A percentile compares a stretch with the other conserved stretches of the same genome.
Conservation (phyloP, 2,113 vertebrate genomes). For the Tetraodon nigroviridis region DNA sequence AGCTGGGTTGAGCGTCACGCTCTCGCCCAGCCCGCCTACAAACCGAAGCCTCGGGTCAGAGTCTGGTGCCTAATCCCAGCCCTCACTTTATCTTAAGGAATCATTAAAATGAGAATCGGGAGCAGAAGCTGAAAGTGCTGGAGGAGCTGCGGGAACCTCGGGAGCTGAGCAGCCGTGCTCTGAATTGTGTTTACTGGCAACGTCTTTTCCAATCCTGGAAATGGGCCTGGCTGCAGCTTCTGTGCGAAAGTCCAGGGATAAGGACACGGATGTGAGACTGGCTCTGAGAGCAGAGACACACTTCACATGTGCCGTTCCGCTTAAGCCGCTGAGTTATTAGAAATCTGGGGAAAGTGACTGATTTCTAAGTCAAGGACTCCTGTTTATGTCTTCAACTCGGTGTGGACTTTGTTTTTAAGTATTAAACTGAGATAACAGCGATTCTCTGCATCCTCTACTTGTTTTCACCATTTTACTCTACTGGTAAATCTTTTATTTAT, state of each 20-base stretch:
- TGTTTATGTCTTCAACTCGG: not conserved
- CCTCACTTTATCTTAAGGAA: too few relatives aligned
- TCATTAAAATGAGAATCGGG: not conserved
- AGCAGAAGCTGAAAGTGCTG: not conserved
- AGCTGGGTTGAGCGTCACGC: too few relatives aligned
- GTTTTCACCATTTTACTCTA: too few relatives aligned
- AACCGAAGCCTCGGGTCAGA: too few relatives aligned
- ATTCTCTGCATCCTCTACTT: not conserved
- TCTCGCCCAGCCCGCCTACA: too few relatives aligned
- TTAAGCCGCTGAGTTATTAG: not conserved
- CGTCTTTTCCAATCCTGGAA: slow-evolving; percentile 1
- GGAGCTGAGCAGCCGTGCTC: not conserved
- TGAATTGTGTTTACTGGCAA: not conserved
- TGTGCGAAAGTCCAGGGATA: not conserved
- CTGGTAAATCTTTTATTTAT: too few relatives aligned
- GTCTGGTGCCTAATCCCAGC: too few relatives aligned
- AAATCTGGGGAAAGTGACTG: not conserved
- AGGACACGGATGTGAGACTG: slow-evolving; percentile 1
- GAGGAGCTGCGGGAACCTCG: not conserved
- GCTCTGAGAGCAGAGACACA: not conserved
- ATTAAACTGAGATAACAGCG: not conserved
- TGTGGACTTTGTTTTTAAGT: not conserved
- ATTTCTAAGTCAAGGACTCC: not conserved
- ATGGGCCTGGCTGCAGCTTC: slow-evolving; percentile 1
- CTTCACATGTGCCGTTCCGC: not conserved